These are phyloP conservation scores for Narcine bancroftii DNA, from an alignment of 2,113 vertebrate genomes.

Conservation along the genomic window DNA sequence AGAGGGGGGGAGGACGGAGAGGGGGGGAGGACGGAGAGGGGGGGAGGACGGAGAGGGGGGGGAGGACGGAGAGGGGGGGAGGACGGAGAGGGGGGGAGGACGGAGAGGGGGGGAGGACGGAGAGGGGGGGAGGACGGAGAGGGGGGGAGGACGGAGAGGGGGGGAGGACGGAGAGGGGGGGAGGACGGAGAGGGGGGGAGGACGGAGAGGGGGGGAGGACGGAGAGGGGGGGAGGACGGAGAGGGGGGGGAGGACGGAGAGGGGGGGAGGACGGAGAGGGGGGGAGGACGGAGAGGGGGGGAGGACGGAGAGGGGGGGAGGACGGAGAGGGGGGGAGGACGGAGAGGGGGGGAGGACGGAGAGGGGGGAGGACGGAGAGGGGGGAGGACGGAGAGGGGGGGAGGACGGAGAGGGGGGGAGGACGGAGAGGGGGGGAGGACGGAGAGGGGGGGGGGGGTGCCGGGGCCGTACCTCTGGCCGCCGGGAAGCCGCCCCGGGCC, in stretches of 20 bases:
- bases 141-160: neutral
- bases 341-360: neutral
- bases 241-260: too few relatives aligned
- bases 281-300: too few relatives aligned
- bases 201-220: too few relatives aligned
- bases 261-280: too few relatives aligned
- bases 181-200: too few relatives aligned
- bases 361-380: neutral
- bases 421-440: neutral
- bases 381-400: neutral
- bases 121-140: neutral
- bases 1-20: neutral
- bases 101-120: neutral
- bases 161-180: fast-evolving
- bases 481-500: slow-evolving; percentile 76
- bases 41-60: neutral
- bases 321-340: neutral
- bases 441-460: neutral
- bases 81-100: fast-evolving
- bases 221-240: neutral
- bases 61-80: neutral
- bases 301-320: too few relatives aligned
- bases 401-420: too few relatives aligned
- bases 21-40: neutral
- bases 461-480: slow-evolving; percentile 75